phyloP scores from a whole-genome alignment of 2,888 invertebrate species.

The Griposia aprilina region DNA sequence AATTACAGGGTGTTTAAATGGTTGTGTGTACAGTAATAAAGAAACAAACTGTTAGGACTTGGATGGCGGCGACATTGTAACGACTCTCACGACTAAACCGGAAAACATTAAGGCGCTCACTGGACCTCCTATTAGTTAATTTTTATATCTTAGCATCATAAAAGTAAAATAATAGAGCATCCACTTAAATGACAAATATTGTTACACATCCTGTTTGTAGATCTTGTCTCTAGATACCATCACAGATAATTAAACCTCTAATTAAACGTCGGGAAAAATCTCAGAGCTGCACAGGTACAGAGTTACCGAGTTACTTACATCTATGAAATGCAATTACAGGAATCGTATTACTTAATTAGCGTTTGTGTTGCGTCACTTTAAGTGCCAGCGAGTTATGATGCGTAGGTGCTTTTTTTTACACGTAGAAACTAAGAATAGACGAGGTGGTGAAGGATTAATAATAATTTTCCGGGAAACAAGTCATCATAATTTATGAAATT shows the following conservation, averaged over 20 bases:
- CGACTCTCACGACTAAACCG: slow-evolving; percentile 69
- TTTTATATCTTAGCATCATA: slow-evolving; percentile 60
- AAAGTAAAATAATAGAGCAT: slow-evolving; percentile 56
- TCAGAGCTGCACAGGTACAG: slow-evolving; percentile 23
- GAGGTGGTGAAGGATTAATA: slow-evolving; percentile 18
- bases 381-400: slow-evolving; percentile 31
- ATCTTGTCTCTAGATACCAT: slow-evolving; percentile 41
- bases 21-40: slow-evolving; percentile 69
- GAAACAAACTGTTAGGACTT: slow-evolving; percentile 66
- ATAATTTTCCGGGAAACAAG: background rate
- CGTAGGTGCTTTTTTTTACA: slow-evolving; percentile 19
- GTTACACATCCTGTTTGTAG: slow-evolving; percentile 58
- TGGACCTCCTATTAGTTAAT: slow-evolving; percentile 61
- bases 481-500: background rate
- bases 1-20: slow-evolving; percentile 70
- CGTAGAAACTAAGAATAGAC: background rate
- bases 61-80: slow-evolving; percentile 66
- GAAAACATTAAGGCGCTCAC: slow-evolving; percentile 72
- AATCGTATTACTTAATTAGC: slow-evolving; percentile 54
- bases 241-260: slow-evolving; percentile 47
- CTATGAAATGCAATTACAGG: slow-evolving; percentile 48
- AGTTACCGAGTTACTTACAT: slow-evolving; percentile 51
- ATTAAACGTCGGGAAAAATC: slow-evolving; percentile 52
- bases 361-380: slow-evolving; percentile 39
- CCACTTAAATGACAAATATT: slow-evolving; percentile 60